Percentiles rank a stretch among this genome's conserved stretches.
Conservation (phyloP, 2,797 vertebrate genomes). For the Amblyraja radiata region DNA sequence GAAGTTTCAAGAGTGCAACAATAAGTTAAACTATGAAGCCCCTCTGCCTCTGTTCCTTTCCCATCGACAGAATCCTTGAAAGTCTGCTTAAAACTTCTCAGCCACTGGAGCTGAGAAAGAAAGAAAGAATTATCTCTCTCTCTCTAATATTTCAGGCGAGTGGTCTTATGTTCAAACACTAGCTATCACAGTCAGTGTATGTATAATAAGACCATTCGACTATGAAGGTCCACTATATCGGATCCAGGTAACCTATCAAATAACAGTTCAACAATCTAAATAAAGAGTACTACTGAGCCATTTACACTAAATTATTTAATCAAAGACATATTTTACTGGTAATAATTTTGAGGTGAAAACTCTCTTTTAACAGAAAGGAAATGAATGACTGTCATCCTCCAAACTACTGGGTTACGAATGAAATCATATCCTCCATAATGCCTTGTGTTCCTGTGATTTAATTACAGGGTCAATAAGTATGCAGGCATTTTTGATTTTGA, state of each 20-base stretch:
- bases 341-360: not conserved
- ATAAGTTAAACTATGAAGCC: no score
- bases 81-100: no score
- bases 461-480: not conserved
- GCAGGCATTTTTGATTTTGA: not conserved
- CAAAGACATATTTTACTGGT: not conserved
- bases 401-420: not conserved
- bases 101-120: no score
- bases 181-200: not conserved
- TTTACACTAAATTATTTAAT: not conserved
- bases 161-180: not conserved
- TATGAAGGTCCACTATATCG: not conserved
- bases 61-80: no score
- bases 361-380: not conserved
- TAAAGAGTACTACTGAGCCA: not conserved
- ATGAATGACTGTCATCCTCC: not conserved
- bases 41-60: no score
- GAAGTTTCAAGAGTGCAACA: no score
- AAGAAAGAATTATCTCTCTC: no score
- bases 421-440: not conserved
- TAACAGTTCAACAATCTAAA: not conserved
- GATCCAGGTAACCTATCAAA: not conserved
- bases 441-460: not conserved
- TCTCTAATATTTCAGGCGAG: no score
- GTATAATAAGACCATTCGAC: not conserved